Base-by-base conservation (phyloP, 1,140 invertebrate genomes). In the Trachelipus rathkii region DNA sequence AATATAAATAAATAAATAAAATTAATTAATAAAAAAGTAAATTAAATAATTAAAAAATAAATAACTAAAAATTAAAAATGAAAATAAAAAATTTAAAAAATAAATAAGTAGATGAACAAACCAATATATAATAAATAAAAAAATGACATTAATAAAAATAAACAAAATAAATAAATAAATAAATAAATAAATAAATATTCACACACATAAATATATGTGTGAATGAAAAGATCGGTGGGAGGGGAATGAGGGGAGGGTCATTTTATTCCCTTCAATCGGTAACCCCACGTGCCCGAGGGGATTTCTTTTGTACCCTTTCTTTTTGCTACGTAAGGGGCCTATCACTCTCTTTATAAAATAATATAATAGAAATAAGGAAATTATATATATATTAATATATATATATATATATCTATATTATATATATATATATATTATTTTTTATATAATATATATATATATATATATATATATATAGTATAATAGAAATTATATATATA, bases 391-490 rank as follows among this genome's bases (percentile, higher is more conserved):
- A 60, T 60, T 4, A 4, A 60, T 60, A 60, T 60, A 60, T 60
- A 60, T 60, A 60, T 60, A 60, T 60, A 33, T 60, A 60, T 60
- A 60, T 60, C 2, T 60, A 60, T 60, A 60, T 60, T 60, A 60
- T 60, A 60, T 60, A 60, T 60, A 60, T 60, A 60, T 33, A 33
- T 33, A 33, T 33, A 33, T 33, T n/a, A n/a, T n/a, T n/a, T n/a
- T n/a, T n/a, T n/a, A n/a, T n/a, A n/a, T n/a, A n/a, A 33, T 33
- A 33, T 33, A 33, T 33, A 33, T 33, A 33, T 60, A 60, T 60
- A 60, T 60, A 60, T 60, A 60, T 60, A 60, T 60, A 60, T 60
- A 60, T 60, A 60, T 60, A 60, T 60, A 60, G n/a, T n/a, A n/a
- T n/a, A n/a, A n/a, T n/a, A n/a, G n/a, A n/a, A n/a, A n/a, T n/a